Conservation (phyloP, 2,113 vertebrate species). For the Prietella phreatophila region DNA sequence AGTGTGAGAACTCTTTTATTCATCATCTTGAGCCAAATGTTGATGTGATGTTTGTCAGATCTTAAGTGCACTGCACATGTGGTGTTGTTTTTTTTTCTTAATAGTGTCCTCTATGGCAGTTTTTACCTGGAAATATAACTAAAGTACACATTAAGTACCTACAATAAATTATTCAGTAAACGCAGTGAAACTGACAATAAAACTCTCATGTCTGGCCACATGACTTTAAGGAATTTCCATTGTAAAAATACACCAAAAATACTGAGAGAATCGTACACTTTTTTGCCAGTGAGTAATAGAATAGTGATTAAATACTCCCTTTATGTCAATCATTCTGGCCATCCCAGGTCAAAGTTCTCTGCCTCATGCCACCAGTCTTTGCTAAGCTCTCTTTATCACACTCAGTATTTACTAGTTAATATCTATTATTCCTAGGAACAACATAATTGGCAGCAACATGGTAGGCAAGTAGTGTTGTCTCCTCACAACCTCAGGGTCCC, state of each 20-base stretch:
- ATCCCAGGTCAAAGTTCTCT: conserved; percentile 7
- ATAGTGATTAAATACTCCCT: background rate
- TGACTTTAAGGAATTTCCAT: background rate
- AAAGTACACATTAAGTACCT: background rate
- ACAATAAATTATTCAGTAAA: background rate
- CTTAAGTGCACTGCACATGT: background rate
- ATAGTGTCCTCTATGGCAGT: background rate
- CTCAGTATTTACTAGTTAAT: background rate
- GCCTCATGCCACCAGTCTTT: conserved; percentile 6
- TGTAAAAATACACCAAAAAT: background rate
- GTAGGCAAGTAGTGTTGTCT: background rate
- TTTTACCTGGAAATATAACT: background rate
- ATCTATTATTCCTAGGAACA: background rate
- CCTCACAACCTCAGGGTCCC: background rate
- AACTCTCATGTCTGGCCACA: background rate
- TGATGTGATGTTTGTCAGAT: conserved; percentile 6
- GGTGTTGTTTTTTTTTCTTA: background rate
- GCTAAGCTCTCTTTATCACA: background rate
- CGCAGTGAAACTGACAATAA: background rate
- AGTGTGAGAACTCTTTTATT: conserved; percentile 33
- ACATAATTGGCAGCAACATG: background rate
- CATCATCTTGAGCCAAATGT: conserved; percentile 10
- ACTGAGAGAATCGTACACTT: background rate
- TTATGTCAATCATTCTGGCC: background rate
- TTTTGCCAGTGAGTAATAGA: background rate